Evolutionary conservation across 2,797 vertebrate species (phyloP).

Genomic region (Neosilurus hyrtlii): DNA sequence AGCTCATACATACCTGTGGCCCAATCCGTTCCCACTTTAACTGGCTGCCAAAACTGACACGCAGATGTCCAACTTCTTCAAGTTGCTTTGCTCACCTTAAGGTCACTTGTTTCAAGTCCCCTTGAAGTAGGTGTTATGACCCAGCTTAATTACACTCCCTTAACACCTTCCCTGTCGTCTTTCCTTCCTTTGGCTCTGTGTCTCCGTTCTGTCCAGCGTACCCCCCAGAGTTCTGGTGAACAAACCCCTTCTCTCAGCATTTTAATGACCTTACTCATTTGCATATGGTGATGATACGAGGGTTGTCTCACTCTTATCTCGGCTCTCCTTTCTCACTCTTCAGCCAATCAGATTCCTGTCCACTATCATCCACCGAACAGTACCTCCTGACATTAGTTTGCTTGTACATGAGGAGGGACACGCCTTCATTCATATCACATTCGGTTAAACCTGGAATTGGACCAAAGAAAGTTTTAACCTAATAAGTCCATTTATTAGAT

Average conservation of each 20-base stretch:
- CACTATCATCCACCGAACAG: constrained; percentile 57
- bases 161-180: constrained; percentile 41
- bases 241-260: constrained; percentile 38
- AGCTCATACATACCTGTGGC: background rate
- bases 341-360: constrained; percentile 48
- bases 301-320: constrained; percentile 70
- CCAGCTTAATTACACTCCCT: constrained; percentile 46
- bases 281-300: constrained; percentile 74
- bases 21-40: constrained; percentile 4
- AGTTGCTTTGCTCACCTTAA: constrained; percentile 57
- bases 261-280: constrained; percentile 77
- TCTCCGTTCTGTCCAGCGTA: constrained; percentile 44
- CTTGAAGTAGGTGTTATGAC: constrained; percentile 56
- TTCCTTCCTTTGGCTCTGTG: constrained; percentile 25
- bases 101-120: constrained; percentile 35
- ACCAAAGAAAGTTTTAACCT: background rate
- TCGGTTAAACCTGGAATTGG: constrained; percentile 33
- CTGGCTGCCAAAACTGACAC: constrained; percentile 41
- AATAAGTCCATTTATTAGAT: constrained; percentile 11
- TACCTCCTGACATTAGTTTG: constrained; percentile 28
- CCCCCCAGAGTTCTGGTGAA: constrained; percentile 44
- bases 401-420: constrained; percentile 21
- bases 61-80: constrained; percentile 30
- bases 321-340: constrained; percentile 37
- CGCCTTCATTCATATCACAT: constrained; percentile 37